Percentiles rank a stretch among this genome's conserved stretches.
phyloP scores from a whole-genome alignment of 2,113 vertebrate species.

The Atherinomorus stipes region DNA sequence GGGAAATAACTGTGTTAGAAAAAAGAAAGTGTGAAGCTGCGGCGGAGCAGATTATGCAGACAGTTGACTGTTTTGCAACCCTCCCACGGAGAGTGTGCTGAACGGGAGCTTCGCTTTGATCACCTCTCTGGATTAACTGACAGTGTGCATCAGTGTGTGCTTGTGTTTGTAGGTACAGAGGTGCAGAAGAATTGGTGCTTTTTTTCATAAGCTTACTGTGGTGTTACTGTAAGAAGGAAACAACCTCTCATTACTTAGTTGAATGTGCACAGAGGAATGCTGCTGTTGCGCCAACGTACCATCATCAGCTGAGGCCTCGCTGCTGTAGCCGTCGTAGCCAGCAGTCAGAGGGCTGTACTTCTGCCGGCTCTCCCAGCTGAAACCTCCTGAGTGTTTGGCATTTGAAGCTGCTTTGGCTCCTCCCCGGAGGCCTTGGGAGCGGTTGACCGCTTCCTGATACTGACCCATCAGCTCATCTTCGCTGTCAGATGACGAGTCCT shows the following conservation, averaged over 20 bases:
- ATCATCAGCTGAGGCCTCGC: constrained; percentile 93
- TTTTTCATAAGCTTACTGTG: constrained; percentile 16
- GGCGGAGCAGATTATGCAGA: constrained; percentile 55
- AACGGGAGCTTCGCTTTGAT: constrained; percentile 71
- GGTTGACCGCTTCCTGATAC: constrained; percentile 94
- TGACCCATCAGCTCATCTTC: constrained; percentile 96
- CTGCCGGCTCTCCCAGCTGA: constrained; percentile 91
- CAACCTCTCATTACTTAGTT: background rate
- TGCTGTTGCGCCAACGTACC: constrained; percentile 80
- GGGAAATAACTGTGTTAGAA: constrained; percentile 20
- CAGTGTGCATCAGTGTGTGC: constrained; percentile 31
- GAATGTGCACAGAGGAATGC: background rate
- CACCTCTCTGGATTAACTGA: constrained; percentile 66
- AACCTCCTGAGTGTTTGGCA: constrained; percentile 84
- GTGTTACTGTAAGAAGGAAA: background rate
- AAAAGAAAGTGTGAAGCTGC: constrained; percentile 28
- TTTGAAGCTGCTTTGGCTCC: constrained; percentile 62
- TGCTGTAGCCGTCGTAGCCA: constrained; percentile 95
- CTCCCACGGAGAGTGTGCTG: constrained; percentile 73
- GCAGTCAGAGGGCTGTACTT: constrained; percentile 93
- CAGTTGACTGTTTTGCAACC: constrained; percentile 70
- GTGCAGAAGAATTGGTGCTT: constrained; percentile 10
- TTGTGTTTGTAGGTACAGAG: constrained; percentile 24
- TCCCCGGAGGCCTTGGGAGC: constrained; percentile 85
- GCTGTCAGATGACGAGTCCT: constrained; percentile 95